These are phyloP conservation scores for Morus bassanus DNA, from an alignment of 2,797 vertebrate genomes.

Conservation along the genomic window DNA sequence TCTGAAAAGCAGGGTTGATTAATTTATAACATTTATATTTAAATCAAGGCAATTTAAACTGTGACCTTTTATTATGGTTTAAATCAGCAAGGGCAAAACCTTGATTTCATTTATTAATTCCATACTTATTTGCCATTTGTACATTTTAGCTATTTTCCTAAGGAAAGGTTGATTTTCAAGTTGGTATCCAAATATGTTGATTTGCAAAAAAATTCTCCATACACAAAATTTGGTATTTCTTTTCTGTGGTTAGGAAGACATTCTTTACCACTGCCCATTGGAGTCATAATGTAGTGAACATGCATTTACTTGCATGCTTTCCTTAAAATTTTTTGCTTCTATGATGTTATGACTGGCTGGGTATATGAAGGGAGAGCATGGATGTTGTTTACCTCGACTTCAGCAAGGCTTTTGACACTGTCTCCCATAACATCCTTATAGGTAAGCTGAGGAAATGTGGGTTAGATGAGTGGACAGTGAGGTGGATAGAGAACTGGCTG, in stretches of 20 bases:
- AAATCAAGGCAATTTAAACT: background rate
- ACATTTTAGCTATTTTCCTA: background rate
- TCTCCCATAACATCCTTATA: too few relatives aligned
- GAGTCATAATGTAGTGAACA: background rate
- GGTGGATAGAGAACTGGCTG: too few relatives aligned
- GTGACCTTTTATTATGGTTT: background rate
- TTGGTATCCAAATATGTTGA: background rate
- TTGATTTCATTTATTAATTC: background rate
- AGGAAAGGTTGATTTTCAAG: background rate
- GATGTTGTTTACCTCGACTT: too few relatives aligned
- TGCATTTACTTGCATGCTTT: background rate
- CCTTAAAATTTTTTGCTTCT: background rate
- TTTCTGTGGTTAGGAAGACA: background rate
- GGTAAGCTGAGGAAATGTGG: too few relatives aligned
- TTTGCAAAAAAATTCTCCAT: background rate
- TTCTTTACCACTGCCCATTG: background rate
- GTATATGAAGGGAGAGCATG: too few relatives aligned
- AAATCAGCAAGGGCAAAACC: background rate
- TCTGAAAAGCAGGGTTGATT: background rate
- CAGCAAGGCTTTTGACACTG: too few relatives aligned
- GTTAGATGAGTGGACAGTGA: too few relatives aligned
- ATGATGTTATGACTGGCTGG: too few relatives aligned
- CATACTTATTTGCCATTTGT: background rate
- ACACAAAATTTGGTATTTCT: background rate
- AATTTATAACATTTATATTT: background rate